Evolutionary conservation across 2,113 vertebrate genomes (phyloP).

Genomic region (Atractosteus spatula): DNA sequence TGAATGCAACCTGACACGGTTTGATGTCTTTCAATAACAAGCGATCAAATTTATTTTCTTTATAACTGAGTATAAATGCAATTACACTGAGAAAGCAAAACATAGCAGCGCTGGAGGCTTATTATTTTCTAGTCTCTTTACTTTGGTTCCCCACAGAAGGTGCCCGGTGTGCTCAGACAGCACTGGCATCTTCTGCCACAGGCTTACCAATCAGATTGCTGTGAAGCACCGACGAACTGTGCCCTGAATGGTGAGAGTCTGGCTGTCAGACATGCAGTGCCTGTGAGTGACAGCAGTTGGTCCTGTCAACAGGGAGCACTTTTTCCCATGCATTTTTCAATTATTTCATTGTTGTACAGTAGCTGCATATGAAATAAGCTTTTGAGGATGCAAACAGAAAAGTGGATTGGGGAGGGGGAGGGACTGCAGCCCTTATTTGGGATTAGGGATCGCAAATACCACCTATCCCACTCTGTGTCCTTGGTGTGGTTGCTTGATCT

Average conservation of each 20-base stretch:
- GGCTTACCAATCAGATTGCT: neutral
- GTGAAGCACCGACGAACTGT: neutral
- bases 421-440: neutral
- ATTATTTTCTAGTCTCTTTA: neutral
- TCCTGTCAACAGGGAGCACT: conserved; percentile 39
- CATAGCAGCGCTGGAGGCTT: neutral
- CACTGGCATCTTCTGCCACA: no score
- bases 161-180: no score
- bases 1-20: neutral
- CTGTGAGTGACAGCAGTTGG: conserved; percentile 45
- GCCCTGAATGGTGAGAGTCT: neutral
- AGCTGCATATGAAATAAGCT: conserved; percentile 38
- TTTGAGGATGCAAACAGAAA: neutral
- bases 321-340: conserved; percentile 60
- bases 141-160: no score
- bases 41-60: neutral
- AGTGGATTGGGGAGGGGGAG: neutral
- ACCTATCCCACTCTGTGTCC: neutral
- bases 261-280: conserved; percentile 16
- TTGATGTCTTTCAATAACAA: neutral
- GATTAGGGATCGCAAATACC: neutral
- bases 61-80: neutral
- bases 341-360: conserved; percentile 29
- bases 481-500: neutral
- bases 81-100: neutral